A percentile compares a stretch with the other conserved stretches of the same genome.
Evolutionary conservation across 1,140 invertebrate species (phyloP).

Genomic region (Pseudomyrmex sp.): DNA sequence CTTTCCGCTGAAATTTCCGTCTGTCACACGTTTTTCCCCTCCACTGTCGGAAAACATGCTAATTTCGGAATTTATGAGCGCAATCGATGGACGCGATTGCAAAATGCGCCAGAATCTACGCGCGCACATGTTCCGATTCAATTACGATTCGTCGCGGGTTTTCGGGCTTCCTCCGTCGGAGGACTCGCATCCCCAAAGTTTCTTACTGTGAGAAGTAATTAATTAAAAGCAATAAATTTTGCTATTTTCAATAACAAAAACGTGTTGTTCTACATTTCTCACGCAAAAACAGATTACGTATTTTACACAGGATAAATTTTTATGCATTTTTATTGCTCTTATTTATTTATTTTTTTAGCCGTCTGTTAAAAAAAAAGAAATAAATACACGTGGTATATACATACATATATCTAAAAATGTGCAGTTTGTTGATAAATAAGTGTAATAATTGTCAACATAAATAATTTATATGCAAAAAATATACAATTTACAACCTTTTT

Average conservation of each 20-base stretch:
- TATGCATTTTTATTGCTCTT: background rate
- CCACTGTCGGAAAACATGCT: background rate
- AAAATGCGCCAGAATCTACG: background rate
- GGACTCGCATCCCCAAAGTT: background rate
- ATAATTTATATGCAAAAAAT: no score
- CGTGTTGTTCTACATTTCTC: background rate
- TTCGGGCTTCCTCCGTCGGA: no score
- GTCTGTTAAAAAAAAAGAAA: no score
- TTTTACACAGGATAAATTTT: background rate
- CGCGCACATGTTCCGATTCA: constrained; percentile 5
- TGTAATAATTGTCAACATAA: no score
- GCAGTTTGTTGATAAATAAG: no score
- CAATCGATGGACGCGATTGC: background rate
- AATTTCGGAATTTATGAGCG: constrained; percentile 19
- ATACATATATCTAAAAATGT: background rate
- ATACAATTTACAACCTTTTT: background rate
- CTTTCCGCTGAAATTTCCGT: background rate
- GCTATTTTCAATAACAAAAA: no score
- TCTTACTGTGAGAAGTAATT: background rate
- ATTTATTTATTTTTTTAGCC: background rate
- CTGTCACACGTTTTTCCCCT: background rate
- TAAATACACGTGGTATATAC: background rate
- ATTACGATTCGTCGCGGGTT: constrained; percentile 35
- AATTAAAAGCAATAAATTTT: background rate
- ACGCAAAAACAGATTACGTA: no score